These are phyloP conservation scores for Xestia c-nigrum DNA, from an alignment of 2,888 invertebrate genomes.

Conservation along the genomic window DNA sequence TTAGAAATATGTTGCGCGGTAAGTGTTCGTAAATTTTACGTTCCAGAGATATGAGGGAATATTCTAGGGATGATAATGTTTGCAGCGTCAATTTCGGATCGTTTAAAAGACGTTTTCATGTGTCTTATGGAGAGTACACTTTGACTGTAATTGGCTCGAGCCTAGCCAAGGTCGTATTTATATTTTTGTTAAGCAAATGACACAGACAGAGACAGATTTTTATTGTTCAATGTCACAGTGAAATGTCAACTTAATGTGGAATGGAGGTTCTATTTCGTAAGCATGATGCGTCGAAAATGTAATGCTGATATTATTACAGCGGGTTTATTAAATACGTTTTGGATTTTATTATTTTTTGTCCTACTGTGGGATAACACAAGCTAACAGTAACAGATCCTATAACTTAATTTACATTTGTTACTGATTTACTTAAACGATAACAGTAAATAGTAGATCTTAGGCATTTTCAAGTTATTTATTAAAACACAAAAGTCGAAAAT, in stretches of 20 bases:
- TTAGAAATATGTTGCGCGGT: constrained; percentile 56
- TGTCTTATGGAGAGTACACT: constrained; percentile 26
- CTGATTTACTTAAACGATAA: background rate
- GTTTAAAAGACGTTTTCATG: constrained; percentile 16
- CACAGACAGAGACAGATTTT: constrained; percentile 32
- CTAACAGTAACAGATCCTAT: too few species aligned
- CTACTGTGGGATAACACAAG: too few species aligned
- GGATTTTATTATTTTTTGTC: background rate
- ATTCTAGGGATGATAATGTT: constrained; percentile 22
- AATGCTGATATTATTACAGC: background rate
- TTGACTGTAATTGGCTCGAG: constrained; percentile 39
- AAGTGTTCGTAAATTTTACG: constrained; percentile 50
- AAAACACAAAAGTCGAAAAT: too few species aligned
- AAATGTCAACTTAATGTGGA: constrained; percentile 35
- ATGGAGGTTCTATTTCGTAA: constrained; percentile 22
- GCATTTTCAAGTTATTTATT: too few species aligned
- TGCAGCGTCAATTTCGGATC: constrained; percentile 12
- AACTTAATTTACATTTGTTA: too few species aligned
- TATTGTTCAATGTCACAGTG: constrained; percentile 47
- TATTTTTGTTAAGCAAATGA: constrained; percentile 40
- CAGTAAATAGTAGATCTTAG: too few species aligned
- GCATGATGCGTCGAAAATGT: constrained; percentile 21
- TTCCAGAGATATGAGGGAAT: constrained; percentile 31
- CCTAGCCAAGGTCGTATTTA: constrained; percentile 45
- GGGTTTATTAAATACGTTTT: background rate